phyloP scores from a whole-genome alignment of 2,888 invertebrate species.

The Monoplex corrugatus region DNA sequence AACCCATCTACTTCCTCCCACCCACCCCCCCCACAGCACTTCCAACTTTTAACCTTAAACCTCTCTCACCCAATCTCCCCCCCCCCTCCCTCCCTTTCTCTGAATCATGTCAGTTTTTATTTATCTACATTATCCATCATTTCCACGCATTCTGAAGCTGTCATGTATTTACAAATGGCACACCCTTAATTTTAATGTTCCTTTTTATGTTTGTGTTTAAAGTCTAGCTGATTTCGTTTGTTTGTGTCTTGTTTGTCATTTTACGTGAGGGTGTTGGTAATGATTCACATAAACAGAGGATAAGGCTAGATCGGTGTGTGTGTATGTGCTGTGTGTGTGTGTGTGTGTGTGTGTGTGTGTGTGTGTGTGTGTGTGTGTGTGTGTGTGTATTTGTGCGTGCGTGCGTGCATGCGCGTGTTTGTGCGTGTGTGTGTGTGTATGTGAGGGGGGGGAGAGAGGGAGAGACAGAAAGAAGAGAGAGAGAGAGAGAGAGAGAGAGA shows the following conservation, averaged over 20 bases:
- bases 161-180: no score
- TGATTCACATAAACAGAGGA: no score
- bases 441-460: neutral
- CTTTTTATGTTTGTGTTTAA: neutral
- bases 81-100: no score
- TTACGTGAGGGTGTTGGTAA: neutral
- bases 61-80: neutral
- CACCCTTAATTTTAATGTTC: neutral
- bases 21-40: neutral
- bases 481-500: neutral
- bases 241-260: no score
- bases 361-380: conserved; percentile 1
- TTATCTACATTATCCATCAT: no score
- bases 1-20: no score
- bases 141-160: neutral
- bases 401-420: conserved; percentile 1
- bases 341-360: neutral
- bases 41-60: neutral
- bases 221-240: neutral
- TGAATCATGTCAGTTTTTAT: no score
- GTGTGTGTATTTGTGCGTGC: neutral
- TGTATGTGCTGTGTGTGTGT: neutral
- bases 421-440: neutral
- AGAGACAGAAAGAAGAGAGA: neutral
- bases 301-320: neutral